Conservation (phyloP, 1,140 invertebrate genomes). For the Aphelinus atriplicis region DNA sequence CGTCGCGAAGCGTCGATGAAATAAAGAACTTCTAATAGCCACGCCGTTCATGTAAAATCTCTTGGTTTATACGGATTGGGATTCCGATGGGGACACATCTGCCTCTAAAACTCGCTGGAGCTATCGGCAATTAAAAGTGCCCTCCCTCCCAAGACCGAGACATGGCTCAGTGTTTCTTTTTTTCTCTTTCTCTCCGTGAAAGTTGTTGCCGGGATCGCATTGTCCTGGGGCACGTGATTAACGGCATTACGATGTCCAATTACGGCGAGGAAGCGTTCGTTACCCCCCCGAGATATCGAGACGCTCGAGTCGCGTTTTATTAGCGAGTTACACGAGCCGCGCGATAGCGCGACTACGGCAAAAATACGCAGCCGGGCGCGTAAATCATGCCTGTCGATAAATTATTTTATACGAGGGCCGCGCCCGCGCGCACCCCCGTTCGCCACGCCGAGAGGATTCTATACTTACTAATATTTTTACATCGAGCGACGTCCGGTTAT, state of each 20-base stretch:
- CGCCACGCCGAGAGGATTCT: background rate
- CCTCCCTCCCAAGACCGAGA: too few species aligned
- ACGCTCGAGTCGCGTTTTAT: background rate
- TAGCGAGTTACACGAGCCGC: background rate
- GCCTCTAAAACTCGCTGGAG: too few species aligned
- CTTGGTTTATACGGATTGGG: too few species aligned
- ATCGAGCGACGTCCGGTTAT: background rate
- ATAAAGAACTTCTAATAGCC: too few species aligned
- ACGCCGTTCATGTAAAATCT: too few species aligned
- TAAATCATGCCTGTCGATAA: slow-evolving; percentile 16
- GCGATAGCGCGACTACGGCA: background rate
- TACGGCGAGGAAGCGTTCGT: slow-evolving; percentile 1
- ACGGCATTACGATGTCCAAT: slow-evolving; percentile 36
- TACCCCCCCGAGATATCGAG: too few species aligned
- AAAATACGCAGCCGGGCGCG: background rate
- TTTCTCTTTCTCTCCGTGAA: too few species aligned
- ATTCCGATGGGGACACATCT: too few species aligned
- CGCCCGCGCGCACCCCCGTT: too few species aligned
- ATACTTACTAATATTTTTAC: background rate
- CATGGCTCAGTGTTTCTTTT: too few species aligned
- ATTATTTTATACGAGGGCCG: slow-evolving; percentile 4
- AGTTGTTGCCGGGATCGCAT: background rate
- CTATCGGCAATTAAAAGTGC: too few species aligned
- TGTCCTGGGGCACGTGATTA: slow-evolving; percentile 22
- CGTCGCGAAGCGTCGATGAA: too few species aligned